These are phyloP conservation scores for Laticauda laticaudata DNA, from an alignment of 2,113 vertebrate species.

Conservation along the genomic window DNA sequence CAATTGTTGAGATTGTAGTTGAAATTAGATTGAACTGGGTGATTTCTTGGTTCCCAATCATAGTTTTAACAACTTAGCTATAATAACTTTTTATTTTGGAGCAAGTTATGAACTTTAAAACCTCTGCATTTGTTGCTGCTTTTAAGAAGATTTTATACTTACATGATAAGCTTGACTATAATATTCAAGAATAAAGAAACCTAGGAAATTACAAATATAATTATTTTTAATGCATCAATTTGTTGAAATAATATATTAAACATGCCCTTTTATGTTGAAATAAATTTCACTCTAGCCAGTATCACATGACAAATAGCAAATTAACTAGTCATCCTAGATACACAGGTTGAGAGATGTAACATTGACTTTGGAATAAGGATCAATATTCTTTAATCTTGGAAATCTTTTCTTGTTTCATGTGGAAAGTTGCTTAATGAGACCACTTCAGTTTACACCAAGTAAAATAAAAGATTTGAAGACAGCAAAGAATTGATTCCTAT, in stretches of 20 bases:
- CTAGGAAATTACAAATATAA: not conserved
- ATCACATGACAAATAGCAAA: conserved; percentile 41
- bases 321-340: conserved; percentile 39
- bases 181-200: not conserved
- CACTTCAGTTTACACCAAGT: conserved; percentile 18
- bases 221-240: not conserved
- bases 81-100: not conserved
- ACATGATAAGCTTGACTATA: not conserved
- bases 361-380: conserved; percentile 58
- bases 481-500: conserved; percentile 36
- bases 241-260: not conserved
- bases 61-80: not conserved
- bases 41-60: not conserved
- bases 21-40: not conserved
- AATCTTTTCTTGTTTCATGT: conserved; percentile 54
- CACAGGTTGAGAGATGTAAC: conserved; percentile 24
- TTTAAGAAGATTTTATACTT: not conserved
- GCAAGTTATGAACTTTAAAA: not conserved
- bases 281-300: not conserved
- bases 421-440: conserved; percentile 31
- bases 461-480: conserved; percentile 36
- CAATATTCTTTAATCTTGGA: conserved; percentile 61
- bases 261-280: not conserved
- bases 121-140: not conserved
- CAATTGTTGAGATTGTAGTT: not conserved